Base-by-base conservation (phyloP, 2,888 invertebrate species). In the Melanostoma mellinum region DNA sequence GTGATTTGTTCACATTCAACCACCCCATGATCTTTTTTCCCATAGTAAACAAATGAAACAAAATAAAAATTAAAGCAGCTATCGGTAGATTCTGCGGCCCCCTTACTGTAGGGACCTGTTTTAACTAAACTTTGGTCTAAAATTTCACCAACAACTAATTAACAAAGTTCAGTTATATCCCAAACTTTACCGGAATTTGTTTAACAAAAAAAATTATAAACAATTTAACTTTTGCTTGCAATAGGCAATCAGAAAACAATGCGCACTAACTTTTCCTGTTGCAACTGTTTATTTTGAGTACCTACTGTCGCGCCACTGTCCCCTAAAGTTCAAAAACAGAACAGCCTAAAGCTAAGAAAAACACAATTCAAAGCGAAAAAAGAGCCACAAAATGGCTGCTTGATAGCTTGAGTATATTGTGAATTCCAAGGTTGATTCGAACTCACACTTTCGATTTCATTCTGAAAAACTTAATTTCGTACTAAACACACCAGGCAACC, bases 391-490 rank as follows among this genome's bases (percentile, higher is more conserved):
- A 63, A 63, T 50, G 38, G 48, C n/a, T 30, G 38, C 9, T 61
- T 46, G 10, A 10, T n/a, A 46, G 3, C 6, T 10, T n/a, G 3
- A 36, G 33, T 9, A 46, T 46, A 10, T 9, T 46, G 6, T 42
- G 6, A 33, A 38, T 74, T 56, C 35, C 33, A 36, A 38, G 0
- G 30, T 3, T 33, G 63, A 67, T 77, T 77, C 76, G 72, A 71
- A 72, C 42, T 60, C 74, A 20, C 20, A 84, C 79, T 84, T 60
- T 84, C 84, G 75, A 32, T 85, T 85, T 85, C 71, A 79, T 50
- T 67, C 60, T 72, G 75, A 75, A 80, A 85, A 85, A 85, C 79
- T 84, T 85, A 79, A 85, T 85, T 85, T 85, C 79, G 84, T 85
- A 85, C 84, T 85, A 79, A 85, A 79, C 60, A 5, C 30, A 72